These are phyloP conservation scores for Sarcophaga caerulescens DNA, from an alignment of 2,888 invertebrate species.

Conservation along the genomic window DNA sequence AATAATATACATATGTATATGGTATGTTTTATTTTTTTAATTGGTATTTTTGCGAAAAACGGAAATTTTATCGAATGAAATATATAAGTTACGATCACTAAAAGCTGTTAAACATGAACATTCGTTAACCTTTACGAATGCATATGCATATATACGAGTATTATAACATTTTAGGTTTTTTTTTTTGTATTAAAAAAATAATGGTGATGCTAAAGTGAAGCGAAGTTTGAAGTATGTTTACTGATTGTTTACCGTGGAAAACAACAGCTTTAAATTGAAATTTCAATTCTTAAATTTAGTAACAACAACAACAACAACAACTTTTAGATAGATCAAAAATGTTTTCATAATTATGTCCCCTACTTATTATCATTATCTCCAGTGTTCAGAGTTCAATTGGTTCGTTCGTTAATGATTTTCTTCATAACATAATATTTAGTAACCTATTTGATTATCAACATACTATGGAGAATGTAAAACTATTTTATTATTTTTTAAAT, in stretches of 20 bases:
- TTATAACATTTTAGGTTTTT: conserved; percentile 38
- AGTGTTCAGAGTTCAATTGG: conserved; percentile 26
- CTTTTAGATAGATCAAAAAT: conserved; percentile 68
- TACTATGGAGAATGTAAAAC: conserved; percentile 37
- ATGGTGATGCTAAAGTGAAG: neutral
- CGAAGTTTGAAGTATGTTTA: conserved; percentile 38
- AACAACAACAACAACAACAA: conserved; percentile 60
- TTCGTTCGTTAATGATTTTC: neutral
- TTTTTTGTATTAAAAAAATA: conserved; percentile 50
- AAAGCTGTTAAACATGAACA: neutral
- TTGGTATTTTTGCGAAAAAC: conserved; percentile 3
- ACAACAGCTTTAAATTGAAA: conserved; percentile 69
- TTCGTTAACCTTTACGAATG: neutral
- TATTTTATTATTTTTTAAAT: conserved; percentile 34
- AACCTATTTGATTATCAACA: conserved; percentile 1
- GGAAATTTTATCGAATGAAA: conserved; percentile 1
- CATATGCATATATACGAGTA: conserved; percentile 8
- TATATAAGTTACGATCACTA: neutral
- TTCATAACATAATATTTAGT: conserved; percentile 3
- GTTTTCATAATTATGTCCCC: conserved; percentile 58
- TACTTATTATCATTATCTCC: conserved; percentile 35
- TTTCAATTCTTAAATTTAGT: conserved; percentile 67
- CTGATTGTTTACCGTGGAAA: conserved; percentile 66
- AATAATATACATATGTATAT: neutral
- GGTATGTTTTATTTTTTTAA: neutral